Evolutionary conservation across 2,797 vertebrate genomes (phyloP).

Genomic region (Paedocypris micromegethes): DNA sequence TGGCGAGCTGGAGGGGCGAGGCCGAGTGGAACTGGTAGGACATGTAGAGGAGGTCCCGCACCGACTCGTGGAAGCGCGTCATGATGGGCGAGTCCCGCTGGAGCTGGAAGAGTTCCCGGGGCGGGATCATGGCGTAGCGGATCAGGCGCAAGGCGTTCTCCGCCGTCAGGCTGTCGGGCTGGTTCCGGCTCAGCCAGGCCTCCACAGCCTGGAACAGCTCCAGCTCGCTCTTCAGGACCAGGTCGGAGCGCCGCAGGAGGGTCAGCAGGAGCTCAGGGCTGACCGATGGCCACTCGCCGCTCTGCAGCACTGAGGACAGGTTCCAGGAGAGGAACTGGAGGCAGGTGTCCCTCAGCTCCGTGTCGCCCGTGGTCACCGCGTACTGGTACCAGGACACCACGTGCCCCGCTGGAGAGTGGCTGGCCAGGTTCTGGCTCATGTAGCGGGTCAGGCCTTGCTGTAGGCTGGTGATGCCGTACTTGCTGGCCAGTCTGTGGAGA

Average conservation of each 20-base stretch:
- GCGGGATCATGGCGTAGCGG: slow-evolving; percentile 90
- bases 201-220: slow-evolving; percentile 85
- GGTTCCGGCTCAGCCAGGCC: slow-evolving; percentile 75
- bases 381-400: slow-evolving; percentile 94
- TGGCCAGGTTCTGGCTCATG: slow-evolving; percentile 82
- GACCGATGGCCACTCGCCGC: slow-evolving; percentile 75
- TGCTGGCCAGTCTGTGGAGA: slow-evolving; percentile 83
- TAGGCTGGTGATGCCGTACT: slow-evolving; percentile 77
- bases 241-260: slow-evolving; percentile 83
- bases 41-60: slow-evolving; percentile 86
- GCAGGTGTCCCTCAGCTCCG: slow-evolving; percentile 77
- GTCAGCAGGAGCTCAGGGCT: slow-evolving; percentile 78
- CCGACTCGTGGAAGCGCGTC: slow-evolving; percentile 69
- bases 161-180: slow-evolving; percentile 68
- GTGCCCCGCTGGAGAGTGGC: slow-evolving; percentile 76
- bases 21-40: slow-evolving; percentile 95
- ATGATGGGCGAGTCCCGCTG: slow-evolving; percentile 79
- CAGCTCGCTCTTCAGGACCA: slow-evolving; percentile 84
- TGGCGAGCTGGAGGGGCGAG: slow-evolving; percentile 84
- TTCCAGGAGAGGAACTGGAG: slow-evolving; percentile 91
- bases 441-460: slow-evolving; percentile 82
- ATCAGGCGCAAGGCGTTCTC: slow-evolving; percentile 78
- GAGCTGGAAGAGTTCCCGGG: slow-evolving; percentile 83
- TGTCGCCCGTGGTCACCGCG: slow-evolving; percentile 68
- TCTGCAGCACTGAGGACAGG: slow-evolving; percentile 77